Evolutionary conservation across 1,140 invertebrate genomes (phyloP).

Genomic region (Mizuhopecten yessoensis): DNA sequence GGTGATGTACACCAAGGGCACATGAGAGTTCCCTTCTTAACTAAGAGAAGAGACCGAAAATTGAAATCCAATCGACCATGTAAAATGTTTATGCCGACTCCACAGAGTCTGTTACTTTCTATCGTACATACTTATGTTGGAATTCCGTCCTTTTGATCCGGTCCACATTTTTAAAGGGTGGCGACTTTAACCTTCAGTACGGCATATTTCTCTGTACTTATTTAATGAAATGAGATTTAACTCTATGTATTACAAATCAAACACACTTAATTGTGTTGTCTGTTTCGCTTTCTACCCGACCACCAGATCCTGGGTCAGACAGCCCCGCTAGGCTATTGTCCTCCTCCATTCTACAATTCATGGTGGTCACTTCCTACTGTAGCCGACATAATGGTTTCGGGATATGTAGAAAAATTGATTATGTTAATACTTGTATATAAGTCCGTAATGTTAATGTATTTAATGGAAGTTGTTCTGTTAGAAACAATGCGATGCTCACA

Average conservation of each 20-base stretch:
- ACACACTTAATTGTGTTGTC: slow-evolving; percentile 1
- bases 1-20: slow-evolving; percentile 55
- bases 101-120: slow-evolving; percentile 51
- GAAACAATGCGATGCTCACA: slow-evolving; percentile 12
- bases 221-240: slow-evolving; percentile 40
- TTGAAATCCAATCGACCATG: slow-evolving; percentile 62
- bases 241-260: slow-evolving; percentile 35
- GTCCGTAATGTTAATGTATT: background rate
- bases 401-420: background rate
- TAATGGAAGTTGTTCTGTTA: background rate
- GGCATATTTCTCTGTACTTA: slow-evolving; percentile 34
- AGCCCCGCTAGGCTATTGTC: background rate
- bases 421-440: background rate
- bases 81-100: slow-evolving; percentile 56
- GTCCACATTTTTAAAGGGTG: background rate
- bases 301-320: background rate
- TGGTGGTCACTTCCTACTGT: background rate
- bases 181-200: slow-evolving; percentile 32
- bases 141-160: slow-evolving; percentile 1
- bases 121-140: slow-evolving; percentile 38
- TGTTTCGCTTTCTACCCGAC: background rate
- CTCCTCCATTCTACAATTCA: background rate
- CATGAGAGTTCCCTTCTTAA: slow-evolving; percentile 48
- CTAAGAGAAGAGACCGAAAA: slow-evolving; percentile 57
- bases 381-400: background rate